phyloP scores from a whole-genome alignment of 2,113 vertebrate species.

The Syngnathus floridae region DNA sequence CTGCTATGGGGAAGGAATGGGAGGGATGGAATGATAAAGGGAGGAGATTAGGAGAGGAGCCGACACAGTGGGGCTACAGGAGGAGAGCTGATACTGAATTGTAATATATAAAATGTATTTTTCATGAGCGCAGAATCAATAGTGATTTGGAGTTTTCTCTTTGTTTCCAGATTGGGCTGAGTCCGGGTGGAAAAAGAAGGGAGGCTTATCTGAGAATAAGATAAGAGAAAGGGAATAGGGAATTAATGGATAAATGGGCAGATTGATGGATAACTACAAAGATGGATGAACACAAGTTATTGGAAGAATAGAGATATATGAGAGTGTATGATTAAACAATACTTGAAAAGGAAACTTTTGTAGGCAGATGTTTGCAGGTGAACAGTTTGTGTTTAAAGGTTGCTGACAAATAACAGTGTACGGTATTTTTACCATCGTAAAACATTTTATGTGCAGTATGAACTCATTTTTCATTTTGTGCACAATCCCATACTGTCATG shows the following conservation, averaged over 20 bases:
- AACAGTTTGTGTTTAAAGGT: background rate
- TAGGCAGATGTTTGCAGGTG: background rate
- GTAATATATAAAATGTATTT: slow-evolving; percentile 55
- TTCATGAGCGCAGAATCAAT: slow-evolving; percentile 60
- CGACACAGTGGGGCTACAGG: slow-evolving; percentile 34
- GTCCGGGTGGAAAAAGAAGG: slow-evolving; percentile 9
- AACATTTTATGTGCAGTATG: background rate
- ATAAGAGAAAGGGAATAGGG: slow-evolving; percentile 15
- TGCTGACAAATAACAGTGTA: background rate
- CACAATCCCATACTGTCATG: background rate
- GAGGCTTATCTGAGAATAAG: slow-evolving; percentile 33
- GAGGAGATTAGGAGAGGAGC: slow-evolving; percentile 40
- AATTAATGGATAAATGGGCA: slow-evolving; percentile 30
- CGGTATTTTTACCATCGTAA: background rate
- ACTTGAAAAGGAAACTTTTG: slow-evolving; percentile 2
- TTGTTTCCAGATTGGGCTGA: slow-evolving; percentile 38
- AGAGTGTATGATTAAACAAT: background rate
- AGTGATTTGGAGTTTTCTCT: slow-evolving; percentile 57
- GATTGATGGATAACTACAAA: slow-evolving; percentile 35
- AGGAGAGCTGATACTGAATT: slow-evolving; percentile 38
- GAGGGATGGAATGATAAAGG: slow-evolving; percentile 11
- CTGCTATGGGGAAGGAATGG: slow-evolving; percentile 30
- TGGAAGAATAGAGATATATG: slow-evolving; percentile 8
- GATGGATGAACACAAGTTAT: slow-evolving; percentile 38
- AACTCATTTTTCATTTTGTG: background rate